These are phyloP conservation scores for Nephila pilipes DNA, from an alignment of 1,140 invertebrate genomes.

Conservation along the genomic window DNA sequence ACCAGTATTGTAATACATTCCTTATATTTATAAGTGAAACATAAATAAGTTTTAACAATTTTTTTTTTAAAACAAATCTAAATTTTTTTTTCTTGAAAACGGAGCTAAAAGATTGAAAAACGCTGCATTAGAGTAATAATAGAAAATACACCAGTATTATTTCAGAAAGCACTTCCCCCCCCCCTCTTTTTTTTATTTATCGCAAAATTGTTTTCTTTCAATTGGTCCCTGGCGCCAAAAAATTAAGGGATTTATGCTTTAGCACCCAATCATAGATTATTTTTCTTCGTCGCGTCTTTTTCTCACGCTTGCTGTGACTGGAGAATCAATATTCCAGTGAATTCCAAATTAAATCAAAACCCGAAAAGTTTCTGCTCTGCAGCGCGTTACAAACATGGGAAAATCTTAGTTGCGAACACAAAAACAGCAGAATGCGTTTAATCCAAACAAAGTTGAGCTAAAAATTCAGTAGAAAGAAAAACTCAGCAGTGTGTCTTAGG, in stretches of 20 bases:
- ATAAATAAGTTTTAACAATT: no score
- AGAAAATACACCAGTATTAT: no score
- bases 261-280: neutral
- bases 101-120: no score
- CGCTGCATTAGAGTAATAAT: no score
- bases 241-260: neutral
- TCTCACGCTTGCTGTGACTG: neutral
- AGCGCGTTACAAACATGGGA: slow-evolving; percentile 1
- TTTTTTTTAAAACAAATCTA: no score
- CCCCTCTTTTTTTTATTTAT: neutral
- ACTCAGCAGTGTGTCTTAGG: neutral
- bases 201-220: neutral
- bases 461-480: neutral
- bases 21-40: no score
- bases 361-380: neutral
- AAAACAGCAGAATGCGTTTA: no score
- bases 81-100: no score
- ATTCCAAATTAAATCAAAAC: neutral
- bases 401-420: neutral
- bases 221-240: neutral
- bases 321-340: neutral
- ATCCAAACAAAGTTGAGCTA: neutral
- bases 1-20: no score
- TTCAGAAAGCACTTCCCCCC: no score
- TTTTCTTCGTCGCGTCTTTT: neutral